Evolutionary conservation across 2,888 invertebrate species (phyloP).

Genomic region (Xanthorhoe spadicearia): DNA sequence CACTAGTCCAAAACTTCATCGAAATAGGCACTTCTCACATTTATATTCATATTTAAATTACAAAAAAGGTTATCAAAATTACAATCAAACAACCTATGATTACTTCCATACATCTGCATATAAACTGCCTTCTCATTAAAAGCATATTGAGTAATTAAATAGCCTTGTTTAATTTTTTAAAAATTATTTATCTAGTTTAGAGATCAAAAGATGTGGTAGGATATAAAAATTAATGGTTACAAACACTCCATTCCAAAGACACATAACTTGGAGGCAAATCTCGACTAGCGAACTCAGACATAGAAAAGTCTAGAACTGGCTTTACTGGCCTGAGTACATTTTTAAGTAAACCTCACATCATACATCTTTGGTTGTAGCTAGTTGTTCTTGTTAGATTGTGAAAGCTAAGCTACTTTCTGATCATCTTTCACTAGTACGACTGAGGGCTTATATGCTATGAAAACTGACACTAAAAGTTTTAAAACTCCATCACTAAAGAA

Average conservation of each 20-base stretch:
- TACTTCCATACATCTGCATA: slow-evolving; percentile 45
- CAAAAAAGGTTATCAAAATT: slow-evolving; percentile 41
- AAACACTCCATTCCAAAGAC: slow-evolving; percentile 71
- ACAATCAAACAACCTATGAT: slow-evolving; percentile 39
- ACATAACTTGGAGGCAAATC: slow-evolving; percentile 67
- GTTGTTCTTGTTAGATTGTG: too few species aligned
- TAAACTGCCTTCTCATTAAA: slow-evolving; percentile 46
- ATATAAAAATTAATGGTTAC: slow-evolving; percentile 75
- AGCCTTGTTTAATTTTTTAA: slow-evolving; percentile 47
- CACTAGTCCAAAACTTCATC: slow-evolving; percentile 23
- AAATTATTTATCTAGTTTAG: slow-evolving; percentile 49
- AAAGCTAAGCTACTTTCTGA: too few species aligned
- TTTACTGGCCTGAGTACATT: neutral
- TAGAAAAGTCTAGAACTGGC: slow-evolving; percentile 22
- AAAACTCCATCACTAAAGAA: too few species aligned
- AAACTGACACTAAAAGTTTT: too few species aligned
- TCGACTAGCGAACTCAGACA: slow-evolving; percentile 47
- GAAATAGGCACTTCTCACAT: slow-evolving; percentile 34
- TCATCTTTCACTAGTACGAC: too few species aligned
- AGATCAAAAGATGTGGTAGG: slow-evolving; percentile 64
- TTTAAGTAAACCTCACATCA: too few species aligned
- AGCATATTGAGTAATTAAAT: slow-evolving; percentile 47
- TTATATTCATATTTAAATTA: slow-evolving; percentile 40
- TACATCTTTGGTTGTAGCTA: too few species aligned
- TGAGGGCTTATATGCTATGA: too few species aligned